These are phyloP conservation scores for Tetragonisca angustula DNA, from an alignment of 2,888 invertebrate genomes.

Conservation along the genomic window DNA sequence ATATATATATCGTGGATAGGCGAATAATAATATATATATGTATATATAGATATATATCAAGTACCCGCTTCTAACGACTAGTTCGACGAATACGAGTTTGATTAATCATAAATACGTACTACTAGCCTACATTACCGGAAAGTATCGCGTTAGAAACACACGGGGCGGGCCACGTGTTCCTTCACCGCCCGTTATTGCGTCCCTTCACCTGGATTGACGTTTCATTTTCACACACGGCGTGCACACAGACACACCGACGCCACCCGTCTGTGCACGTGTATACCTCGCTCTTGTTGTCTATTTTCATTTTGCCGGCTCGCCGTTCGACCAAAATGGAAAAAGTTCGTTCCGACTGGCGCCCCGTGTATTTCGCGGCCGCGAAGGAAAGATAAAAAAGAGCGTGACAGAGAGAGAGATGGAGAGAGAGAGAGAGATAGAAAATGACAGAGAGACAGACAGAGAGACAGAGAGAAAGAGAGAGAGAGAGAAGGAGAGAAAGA, in stretches of 20 bases:
- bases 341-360: constrained; percentile 13
- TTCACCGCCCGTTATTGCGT: not conserved
- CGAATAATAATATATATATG: constrained; percentile 74
- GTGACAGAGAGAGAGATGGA: constrained; percentile 32
- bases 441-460: too few relatives aligned
- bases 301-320: not conserved
- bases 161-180: constrained; percentile 13
- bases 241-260: too few relatives aligned
- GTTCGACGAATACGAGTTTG: constrained; percentile 75
- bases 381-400: constrained; percentile 68
- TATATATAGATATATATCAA: constrained; percentile 70
- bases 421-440: too few relatives aligned
- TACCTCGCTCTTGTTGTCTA: not conserved
- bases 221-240: not conserved
- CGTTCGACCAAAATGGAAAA: not conserved
- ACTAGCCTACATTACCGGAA: constrained; percentile 75
- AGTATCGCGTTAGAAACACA: constrained; percentile 31
- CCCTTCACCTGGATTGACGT: not conserved
- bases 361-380: constrained; percentile 46
- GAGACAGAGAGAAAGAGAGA: too few relatives aligned
- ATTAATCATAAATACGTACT: constrained; percentile 78
- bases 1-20: constrained; percentile 68
- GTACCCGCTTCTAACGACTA: constrained; percentile 79
- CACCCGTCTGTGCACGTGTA: not conserved
- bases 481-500: not conserved